Conservation (phyloP, 2,797 vertebrate species). For the Periophthalmus magnuspinnatus region DNA sequence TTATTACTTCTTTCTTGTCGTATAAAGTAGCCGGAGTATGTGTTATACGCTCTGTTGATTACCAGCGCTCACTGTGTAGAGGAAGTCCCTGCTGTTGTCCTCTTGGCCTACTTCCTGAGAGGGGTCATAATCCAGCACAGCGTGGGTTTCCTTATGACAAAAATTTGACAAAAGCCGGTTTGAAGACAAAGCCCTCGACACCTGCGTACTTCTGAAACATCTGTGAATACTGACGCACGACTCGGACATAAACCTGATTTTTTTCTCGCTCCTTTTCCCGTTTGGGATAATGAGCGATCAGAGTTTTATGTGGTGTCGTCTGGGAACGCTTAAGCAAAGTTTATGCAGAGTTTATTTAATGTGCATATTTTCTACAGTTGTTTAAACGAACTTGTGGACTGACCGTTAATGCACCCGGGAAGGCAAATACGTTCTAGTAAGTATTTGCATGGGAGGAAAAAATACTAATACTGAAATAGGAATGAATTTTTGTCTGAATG, state of each 20-base stretch:
- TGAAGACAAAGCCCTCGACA: slow-evolving; percentile 2
- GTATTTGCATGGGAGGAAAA: neutral
- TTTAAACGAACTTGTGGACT: neutral
- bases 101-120: slow-evolving; percentile 53
- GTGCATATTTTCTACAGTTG: slow-evolving; percentile 3
- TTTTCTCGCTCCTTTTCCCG: slow-evolving; percentile 23
- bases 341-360: slow-evolving; percentile 7
- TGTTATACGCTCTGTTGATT: neutral
- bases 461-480: neutral
- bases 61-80: slow-evolving; percentile 11
- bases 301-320: neutral
- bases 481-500: neutral
- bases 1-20: too few relatives aligned
- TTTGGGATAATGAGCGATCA: slow-evolving; percentile 4
- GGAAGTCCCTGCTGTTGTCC: slow-evolving; percentile 51
- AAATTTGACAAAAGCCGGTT: slow-evolving; percentile 15
- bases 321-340: slow-evolving; percentile 1
- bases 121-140: slow-evolving; percentile 42
- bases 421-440: neutral
- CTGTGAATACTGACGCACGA: slow-evolving; percentile 26
- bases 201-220: slow-evolving; percentile 20
- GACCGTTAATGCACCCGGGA: neutral
- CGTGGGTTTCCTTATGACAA: slow-evolving; percentile 54
- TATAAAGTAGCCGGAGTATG: neutral
- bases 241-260: slow-evolving; percentile 24